phyloP scores from a whole-genome alignment of 2,113 vertebrate genomes.

The Cololabis saira region DNA sequence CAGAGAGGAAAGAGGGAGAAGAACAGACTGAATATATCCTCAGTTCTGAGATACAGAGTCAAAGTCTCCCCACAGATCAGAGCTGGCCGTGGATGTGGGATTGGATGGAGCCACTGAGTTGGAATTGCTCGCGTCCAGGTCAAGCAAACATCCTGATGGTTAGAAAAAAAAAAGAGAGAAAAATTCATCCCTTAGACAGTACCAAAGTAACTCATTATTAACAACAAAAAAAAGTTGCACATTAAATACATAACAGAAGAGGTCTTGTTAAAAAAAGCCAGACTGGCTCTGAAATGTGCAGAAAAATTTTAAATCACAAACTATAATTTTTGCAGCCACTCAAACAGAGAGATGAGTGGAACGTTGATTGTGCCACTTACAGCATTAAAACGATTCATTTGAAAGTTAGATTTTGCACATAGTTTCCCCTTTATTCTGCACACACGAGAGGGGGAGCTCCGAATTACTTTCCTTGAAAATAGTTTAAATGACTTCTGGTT shows the following conservation, averaged over 20 bases:
- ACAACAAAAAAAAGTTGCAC: too few relatives aligned
- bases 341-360: conserved; percentile 14
- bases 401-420: conserved; percentile 9
- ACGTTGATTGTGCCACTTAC: background rate
- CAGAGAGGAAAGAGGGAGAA: conserved; percentile 23
- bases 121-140: conserved; percentile 78
- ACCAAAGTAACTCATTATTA: too few relatives aligned
- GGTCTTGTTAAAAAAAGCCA: conserved; percentile 1
- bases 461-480: background rate
- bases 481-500: background rate
- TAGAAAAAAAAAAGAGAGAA: background rate
- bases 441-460: background rate
- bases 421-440: background rate
- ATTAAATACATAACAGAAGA: background rate
- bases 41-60: conserved; percentile 89
- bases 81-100: conserved; percentile 49
- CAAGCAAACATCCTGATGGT: conserved; percentile 73
- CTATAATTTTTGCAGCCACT: background rate
- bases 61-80: conserved; percentile 95
- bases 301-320: conserved; percentile 2
- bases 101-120: conserved; percentile 67
- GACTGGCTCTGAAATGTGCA: conserved; percentile 9
- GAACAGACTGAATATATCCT: conserved; percentile 24
- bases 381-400: background rate
- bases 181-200: background rate